A percentile compares a stretch with the other conserved stretches of the same genome.
phyloP scores from a whole-genome alignment of 2,113 vertebrate genomes.

The Prochilodus magdalenae region DNA sequence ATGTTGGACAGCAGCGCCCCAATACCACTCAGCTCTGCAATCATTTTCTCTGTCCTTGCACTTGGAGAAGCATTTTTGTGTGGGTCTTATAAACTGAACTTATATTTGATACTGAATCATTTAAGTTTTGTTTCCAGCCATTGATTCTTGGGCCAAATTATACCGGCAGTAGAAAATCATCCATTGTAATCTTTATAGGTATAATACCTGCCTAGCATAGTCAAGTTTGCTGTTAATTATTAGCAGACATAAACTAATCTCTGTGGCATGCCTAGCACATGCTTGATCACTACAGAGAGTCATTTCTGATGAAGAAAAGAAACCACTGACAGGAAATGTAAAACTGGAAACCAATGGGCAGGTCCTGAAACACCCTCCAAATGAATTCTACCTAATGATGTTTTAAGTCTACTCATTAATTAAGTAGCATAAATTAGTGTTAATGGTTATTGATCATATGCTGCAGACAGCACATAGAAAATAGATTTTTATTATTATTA shows the following conservation, averaged over 20 bases:
- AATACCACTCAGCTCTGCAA: conserved; percentile 12
- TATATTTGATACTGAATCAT: conserved; percentile 16
- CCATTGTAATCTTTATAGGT: background rate
- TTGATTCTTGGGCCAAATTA: background rate
- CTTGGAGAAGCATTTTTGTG: background rate
- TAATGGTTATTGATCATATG: too few relatives aligned
- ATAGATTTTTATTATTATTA: too few relatives aligned
- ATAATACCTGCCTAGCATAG: background rate
- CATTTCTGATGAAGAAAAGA: too few relatives aligned
- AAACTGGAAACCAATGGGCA: too few relatives aligned
- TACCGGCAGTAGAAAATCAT: background rate
- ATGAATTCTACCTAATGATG: too few relatives aligned
- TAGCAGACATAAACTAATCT: background rate
- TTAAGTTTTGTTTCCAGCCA: background rate
- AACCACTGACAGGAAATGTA: too few relatives aligned
- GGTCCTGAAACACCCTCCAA: too few relatives aligned
- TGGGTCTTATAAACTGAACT: background rate
- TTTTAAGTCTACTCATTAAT: too few relatives aligned
- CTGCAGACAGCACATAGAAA: too few relatives aligned
- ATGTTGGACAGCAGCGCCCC: conserved; percentile 14
- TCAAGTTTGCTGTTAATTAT: background rate
- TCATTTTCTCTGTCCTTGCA: background rate
- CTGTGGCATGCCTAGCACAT: too few relatives aligned
- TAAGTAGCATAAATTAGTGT: too few relatives aligned
- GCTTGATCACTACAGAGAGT: too few relatives aligned